Evolutionary conservation across 2,113 vertebrate species (phyloP), one percentile per base, ranked within the genome.

Genomic region (Sminthopsis crassicaudata): DNA sequence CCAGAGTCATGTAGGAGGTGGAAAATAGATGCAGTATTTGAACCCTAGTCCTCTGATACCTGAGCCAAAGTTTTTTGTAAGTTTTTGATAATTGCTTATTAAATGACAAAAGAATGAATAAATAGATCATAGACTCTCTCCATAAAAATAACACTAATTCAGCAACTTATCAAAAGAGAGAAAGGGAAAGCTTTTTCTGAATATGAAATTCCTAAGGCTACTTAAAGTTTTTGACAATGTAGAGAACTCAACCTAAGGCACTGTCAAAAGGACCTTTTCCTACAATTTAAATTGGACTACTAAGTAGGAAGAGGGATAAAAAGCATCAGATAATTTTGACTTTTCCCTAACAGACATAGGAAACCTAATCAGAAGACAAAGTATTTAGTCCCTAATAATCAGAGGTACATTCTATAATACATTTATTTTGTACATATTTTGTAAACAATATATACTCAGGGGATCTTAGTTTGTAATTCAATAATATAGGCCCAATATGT

Each of bases 401-500:
- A 84, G 8, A 42, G 16, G 2, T 42, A 7, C n/a, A 90, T 51
- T 90, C 25, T 51, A 50, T 51, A 90, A 50, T 36, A 36, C 3
- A 67, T 50, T 48, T 90, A 22, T 90, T 24, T 9, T n/a, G 10
- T 30, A 60, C 30, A 30, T 60, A 67, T 76, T 84, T 42, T 84
- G n/a, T 84, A 42, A 42, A 90, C 16, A 48, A 48, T 90, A 30
- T 50, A 26, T 90, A 14, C 10, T 50, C 25, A 46, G 25, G 48
- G 46, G 10, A 51, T 30, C 48, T 27, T 14, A 84, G 2, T 42
- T 42, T 84, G 36, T 8, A 84, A 94, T 95, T 97, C 95, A 96
- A 97, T 91, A 53, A 92, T 94, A 48, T 16, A 97, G 90, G 93
- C 25, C 90, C 90, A 24, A 97, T 96, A 95, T 95, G 52, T 6